A percentile compares a stretch with the other conserved stretches of the same genome.
phyloP scores from a whole-genome alignment of 2,888 invertebrate species.

The Acanthosepion pharaonis region DNA sequence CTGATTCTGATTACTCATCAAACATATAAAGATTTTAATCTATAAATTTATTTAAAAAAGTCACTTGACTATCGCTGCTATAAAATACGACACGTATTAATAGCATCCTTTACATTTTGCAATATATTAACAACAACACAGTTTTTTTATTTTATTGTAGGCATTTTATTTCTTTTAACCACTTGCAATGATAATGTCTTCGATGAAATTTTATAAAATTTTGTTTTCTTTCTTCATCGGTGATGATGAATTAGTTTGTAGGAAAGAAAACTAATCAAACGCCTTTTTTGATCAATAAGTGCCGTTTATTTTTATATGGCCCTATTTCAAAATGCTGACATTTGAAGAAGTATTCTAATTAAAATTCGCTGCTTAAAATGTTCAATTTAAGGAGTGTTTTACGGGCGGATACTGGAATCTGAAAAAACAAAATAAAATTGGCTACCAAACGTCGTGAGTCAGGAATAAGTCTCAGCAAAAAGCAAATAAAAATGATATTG shows the following conservation, averaged over 20 bases:
- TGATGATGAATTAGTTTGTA: background rate
- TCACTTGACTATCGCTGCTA: background rate
- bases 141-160: background rate
- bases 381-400: background rate
- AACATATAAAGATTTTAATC: background rate
- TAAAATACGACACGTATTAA: background rate
- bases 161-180: background rate
- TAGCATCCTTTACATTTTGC: background rate
- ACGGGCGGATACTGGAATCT: background rate
- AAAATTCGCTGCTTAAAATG: background rate
- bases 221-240: background rate
- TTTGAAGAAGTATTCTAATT: constrained; percentile 9
- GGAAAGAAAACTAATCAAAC: background rate
- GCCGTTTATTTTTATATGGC: background rate
- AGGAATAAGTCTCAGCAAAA: background rate
- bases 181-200: background rate
- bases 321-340: constrained; percentile 6
- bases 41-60: background rate
- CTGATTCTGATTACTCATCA: background rate
- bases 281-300: background rate
- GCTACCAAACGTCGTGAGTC: background rate
- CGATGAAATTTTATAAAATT: background rate
- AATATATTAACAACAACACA: background rate
- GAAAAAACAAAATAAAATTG: background rate
- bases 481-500: background rate